A percentile compares a stretch with the other conserved stretches of the same genome.
phyloP scores from a whole-genome alignment of 2,113 vertebrate species.

The Synodontis membranacea region DNA sequence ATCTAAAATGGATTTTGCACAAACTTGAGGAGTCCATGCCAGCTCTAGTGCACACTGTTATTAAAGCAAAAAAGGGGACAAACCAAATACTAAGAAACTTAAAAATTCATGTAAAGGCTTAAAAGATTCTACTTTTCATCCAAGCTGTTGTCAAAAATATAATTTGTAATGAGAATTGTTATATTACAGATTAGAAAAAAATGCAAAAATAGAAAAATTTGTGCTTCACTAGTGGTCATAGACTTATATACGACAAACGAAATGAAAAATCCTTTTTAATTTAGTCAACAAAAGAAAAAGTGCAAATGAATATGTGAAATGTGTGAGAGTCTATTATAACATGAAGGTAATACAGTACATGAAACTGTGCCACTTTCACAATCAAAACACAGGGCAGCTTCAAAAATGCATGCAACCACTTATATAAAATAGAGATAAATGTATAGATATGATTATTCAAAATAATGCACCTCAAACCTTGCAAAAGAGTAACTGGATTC shows the following conservation, averaged over 20 bases:
- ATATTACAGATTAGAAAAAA: background rate
- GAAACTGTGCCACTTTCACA: background rate
- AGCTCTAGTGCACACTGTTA: background rate
- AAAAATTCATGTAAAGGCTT: background rate
- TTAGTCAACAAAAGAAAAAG: background rate
- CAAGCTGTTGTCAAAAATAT: background rate
- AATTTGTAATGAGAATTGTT: background rate
- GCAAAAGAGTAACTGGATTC: background rate
- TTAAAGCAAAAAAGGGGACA: background rate
- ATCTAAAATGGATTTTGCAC: background rate
- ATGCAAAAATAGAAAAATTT: background rate
- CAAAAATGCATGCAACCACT: background rate
- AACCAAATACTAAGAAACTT: background rate
- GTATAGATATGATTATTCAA: background rate
- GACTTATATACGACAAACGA: background rate
- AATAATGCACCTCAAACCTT: background rate
- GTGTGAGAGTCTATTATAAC: too few species aligned
- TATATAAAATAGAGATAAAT: background rate
- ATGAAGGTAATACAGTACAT: too few species aligned
- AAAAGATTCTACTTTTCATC: background rate
- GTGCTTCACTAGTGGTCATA: background rate
- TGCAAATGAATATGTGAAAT: too few species aligned
- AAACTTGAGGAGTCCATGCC: background rate
- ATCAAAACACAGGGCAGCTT: background rate
- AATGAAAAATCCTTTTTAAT: background rate